Base-by-base conservation (phyloP, 2,888 invertebrate genomes). In the Temnothorax ravouxi region DNA sequence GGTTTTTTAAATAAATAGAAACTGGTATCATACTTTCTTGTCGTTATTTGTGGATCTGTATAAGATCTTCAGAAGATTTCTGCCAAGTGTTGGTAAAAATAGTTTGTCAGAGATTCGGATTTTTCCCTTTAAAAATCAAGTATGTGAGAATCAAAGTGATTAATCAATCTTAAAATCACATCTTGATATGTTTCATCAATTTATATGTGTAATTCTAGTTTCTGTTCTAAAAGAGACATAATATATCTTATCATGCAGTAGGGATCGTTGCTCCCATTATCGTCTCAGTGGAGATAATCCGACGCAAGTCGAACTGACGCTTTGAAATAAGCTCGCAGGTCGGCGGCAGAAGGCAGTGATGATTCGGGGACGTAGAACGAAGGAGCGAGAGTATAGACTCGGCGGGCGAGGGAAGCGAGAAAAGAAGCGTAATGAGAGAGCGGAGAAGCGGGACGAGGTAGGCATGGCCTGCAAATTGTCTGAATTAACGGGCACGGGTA, bases 401-500 rank as follows among this genome's bases (percentile, higher is more conserved):
- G 34, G n/a, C 61, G 21, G 50, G 59, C 34, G 74, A 84, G 79
- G 47, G 47, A 67, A 83, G 84, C 82, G 83, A 83, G 84, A 84
- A 89, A 88, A 89, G 87, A 88, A 85, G 84, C 76, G 88, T 88
- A 87, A 88, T 87, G 83, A 87, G 87, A 72, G 47, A 88, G 80
- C 76, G 88, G 88, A 87, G 88, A 88, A 89, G 87, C 86, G 87
- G 5, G 69, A 54, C 25, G 54, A 18, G 67, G 15, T 25, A 90
- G 89, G 89, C 90, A 88, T 88, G 29, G 90, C 91, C 92, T n/a
- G 92, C 93, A 93, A 93, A 93, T 93, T 93, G 93, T 91, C 93
- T 93, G 90, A 93, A 93, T 93, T 93, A 93, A 92, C 91, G 89
- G 88, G 71, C 87, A 86, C 91, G 47, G 88, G 88, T 91, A 90